Base-by-base conservation (phyloP, 2,797 vertebrate species). In the Hyperoplus lanceolatus region DNA sequence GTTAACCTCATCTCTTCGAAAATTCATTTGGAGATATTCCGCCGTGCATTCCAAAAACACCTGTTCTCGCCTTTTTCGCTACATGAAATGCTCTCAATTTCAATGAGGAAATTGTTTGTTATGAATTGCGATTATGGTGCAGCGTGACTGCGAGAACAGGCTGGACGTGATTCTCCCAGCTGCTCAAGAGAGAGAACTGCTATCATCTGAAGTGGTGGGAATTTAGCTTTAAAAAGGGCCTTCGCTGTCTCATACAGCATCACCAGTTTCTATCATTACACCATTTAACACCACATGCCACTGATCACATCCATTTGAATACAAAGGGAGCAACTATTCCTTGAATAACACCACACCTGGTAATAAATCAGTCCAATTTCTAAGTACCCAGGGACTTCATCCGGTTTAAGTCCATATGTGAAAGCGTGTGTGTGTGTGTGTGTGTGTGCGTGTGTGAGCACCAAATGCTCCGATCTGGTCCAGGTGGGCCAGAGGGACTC, bases 1-100 rank as follows among this genome's bases (percentile, higher is more conserved):
- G 88, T 91, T 93, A 94, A 91, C 91, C 88, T 86, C 75, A 13
- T 89, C 83, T 87, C 81, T 87, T 81, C 81, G 29, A 79, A 86
- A 78, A 89, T 86, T 91, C 81, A 84, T 89, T 90, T 82, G 77
- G 73, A 88, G 75, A 80, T 85, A 83, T 85, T 84, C 70, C 75
- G 66, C 77, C 11, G 21, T 2, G 2, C 77, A 61, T 75, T 85
- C 80, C 80, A 78, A 81, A 87, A 89, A 81, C 83, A 90, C 81
- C 86, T 91, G 83, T 83, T 88, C 76, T 88, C 53, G 0, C 49
- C 51, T 85, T 83, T 82, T 71, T 83, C 38, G 53, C 58, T 56
- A 53, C 38, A 12, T 61, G 53, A 84, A 56, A 83, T 18, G 3
- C 53, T 68, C 60, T 55, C 54, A 13, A 9, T 66, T 78, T 83